Conservation (phyloP, 2,113 vertebrate genomes). For the Tachuris rubrigastra region DNA sequence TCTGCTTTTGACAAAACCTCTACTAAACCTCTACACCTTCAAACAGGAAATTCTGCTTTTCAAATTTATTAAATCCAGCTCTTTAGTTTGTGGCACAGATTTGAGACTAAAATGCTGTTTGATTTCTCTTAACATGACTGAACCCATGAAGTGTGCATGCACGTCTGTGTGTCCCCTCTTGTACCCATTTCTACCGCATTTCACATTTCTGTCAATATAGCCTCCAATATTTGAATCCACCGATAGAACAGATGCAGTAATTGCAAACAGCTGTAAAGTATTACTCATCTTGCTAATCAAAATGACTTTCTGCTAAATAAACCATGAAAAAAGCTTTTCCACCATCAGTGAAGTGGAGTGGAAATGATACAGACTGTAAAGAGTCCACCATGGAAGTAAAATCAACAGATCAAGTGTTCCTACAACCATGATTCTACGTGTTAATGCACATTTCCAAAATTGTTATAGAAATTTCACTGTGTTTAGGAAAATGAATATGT, state of each 20-base stretch:
- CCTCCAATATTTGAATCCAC: conserved; percentile 77
- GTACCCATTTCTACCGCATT: conserved; percentile 61
- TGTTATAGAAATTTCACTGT: conserved; percentile 56
- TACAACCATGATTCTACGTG: conserved; percentile 63
- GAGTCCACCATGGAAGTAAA: conserved; percentile 77
- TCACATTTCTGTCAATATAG: conserved; percentile 74
- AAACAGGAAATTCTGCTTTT: background rate
- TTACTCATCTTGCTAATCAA: conserved; percentile 93
- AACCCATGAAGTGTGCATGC: conserved; percentile 51
- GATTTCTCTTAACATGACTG: conserved; percentile 64
- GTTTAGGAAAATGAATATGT: conserved; percentile 54
- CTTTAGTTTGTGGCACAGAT: conserved; percentile 27
- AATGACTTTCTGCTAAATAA: conserved; percentile 98
- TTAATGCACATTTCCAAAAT: conserved; percentile 70
- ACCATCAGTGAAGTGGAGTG: conserved; percentile 87
- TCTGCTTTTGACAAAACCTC: background rate
- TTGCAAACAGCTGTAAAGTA: conserved; percentile 91
- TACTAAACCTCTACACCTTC: background rate
- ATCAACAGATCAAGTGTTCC: conserved; percentile 88
- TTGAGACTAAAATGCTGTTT: conserved; percentile 35
- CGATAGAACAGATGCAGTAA: conserved; percentile 89
- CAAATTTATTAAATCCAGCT: background rate
- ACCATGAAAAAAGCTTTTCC: conserved; percentile 98
- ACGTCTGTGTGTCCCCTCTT: conserved; percentile 23
- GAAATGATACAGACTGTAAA: conserved; percentile 83